These are phyloP conservation scores for Catotricha subobsoleta DNA, from an alignment of 2,888 invertebrate species.

Conservation along the genomic window DNA sequence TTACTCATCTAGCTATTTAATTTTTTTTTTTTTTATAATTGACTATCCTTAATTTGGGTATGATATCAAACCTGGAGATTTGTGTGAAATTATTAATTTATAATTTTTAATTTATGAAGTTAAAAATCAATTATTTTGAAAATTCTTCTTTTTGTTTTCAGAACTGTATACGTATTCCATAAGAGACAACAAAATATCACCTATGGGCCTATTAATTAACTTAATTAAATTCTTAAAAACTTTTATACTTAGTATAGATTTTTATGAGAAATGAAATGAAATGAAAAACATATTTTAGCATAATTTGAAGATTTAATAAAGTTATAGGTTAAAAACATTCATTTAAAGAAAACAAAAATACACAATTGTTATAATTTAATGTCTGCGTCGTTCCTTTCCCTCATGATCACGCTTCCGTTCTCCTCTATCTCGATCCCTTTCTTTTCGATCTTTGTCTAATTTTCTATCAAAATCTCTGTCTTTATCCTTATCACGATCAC, in stretches of 20 bases:
- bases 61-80: not conserved
- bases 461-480: too few relatives aligned
- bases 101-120: not conserved
- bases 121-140: not conserved
- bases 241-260: too few relatives aligned
- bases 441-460: slow-evolving; percentile 24
- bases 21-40: too few relatives aligned
- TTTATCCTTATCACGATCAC: too few relatives aligned
- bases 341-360: too few relatives aligned
- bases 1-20: too few relatives aligned
- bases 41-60: not conserved
- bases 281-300: too few relatives aligned
- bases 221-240: not conserved
- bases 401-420: slow-evolving; percentile 32
- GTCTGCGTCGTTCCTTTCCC: not conserved
- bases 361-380: not conserved
- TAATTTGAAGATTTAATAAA: too few relatives aligned
- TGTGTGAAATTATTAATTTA: not conserved
- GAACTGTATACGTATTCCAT: not conserved
- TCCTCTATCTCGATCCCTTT: slow-evolving; percentile 35
- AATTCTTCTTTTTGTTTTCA: not conserved
- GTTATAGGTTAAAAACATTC: too few relatives aligned
- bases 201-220: slow-evolving; percentile 12
- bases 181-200: not conserved
- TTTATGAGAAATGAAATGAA: too few relatives aligned